Evolutionary conservation across 2,113 vertebrate species (phyloP).

Genomic region (Ceyx cyanopectus): DNA sequence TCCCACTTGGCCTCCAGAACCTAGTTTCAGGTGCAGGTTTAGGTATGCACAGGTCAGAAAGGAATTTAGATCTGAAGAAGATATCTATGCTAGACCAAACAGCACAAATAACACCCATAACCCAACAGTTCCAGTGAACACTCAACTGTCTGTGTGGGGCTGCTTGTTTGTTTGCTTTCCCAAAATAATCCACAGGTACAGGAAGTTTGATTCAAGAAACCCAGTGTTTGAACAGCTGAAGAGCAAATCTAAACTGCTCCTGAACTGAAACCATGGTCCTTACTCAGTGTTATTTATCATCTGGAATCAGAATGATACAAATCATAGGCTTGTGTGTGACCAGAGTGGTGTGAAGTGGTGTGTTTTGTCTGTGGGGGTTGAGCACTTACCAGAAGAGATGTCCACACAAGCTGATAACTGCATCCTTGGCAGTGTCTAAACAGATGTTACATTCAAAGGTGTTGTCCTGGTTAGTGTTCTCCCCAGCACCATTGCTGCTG

Average conservation of each 20-base stretch:
- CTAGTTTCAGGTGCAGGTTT: background rate
- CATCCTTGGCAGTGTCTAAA: constrained; percentile 97
- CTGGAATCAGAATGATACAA: background rate
- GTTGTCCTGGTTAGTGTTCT: constrained; percentile 88
- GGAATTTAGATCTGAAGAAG: background rate
- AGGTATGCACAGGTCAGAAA: background rate
- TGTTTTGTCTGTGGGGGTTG: background rate
- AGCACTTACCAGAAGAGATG: constrained; percentile 94
- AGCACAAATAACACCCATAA: background rate
- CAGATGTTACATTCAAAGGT: constrained; percentile 99
- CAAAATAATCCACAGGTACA: background rate
- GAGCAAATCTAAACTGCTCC: background rate
- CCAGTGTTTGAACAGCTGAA: background rate
- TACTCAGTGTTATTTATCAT: background rate
- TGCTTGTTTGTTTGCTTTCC: background rate
- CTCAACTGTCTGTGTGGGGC: background rate
- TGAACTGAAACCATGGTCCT: background rate
- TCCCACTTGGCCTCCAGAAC: background rate
- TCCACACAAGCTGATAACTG: constrained; percentile 97
- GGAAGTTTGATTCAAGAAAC: background rate
- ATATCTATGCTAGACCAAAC: background rate
- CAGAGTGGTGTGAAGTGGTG: background rate
- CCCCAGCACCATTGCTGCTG: constrained; percentile 79
- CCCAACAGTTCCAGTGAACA: background rate
- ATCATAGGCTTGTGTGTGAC: background rate